A percentile compares a stretch with the other conserved stretches of the same genome.
Conservation (phyloP, 2,113 vertebrate species). For the Cyprinus carpio region DNA sequence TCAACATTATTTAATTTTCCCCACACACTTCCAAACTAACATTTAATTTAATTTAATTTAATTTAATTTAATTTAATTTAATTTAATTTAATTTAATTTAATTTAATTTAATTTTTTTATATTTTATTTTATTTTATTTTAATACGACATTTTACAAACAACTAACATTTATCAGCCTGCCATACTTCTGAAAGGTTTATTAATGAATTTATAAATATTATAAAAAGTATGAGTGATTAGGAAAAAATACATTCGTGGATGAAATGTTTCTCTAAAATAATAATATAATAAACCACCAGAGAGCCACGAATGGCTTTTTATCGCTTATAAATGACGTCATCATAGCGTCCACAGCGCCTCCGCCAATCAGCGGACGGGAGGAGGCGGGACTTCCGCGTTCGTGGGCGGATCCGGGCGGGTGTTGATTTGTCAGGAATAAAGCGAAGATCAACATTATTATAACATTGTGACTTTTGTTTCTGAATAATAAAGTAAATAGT, state of each 20-base stretch:
- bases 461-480: not conserved
- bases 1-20: too few relatives aligned
- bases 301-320: conserved; percentile 59
- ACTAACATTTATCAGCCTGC: too few relatives aligned
- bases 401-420: conserved; percentile 65
- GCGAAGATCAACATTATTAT: not conserved
- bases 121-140: too few relatives aligned
- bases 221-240: too few relatives aligned
- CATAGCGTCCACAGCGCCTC: not conserved
- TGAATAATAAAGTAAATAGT: not conserved
- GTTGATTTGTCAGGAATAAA: conserved; percentile 59
- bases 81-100: too few relatives aligned
- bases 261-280: not conserved
- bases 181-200: too few relatives aligned
- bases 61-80: too few relatives aligned
- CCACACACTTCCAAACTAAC: too few relatives aligned
- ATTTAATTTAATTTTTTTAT: too few relatives aligned
- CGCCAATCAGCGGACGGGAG: conserved; percentile 58
- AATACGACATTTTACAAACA: not conserved
- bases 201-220: too few relatives aligned
- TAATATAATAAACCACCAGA: not conserved
- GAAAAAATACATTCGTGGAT: not conserved
- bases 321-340: conserved; percentile 51
- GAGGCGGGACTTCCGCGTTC: conserved; percentile 56
- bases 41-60: too few relatives aligned